Conservation (phyloP, 1,140 invertebrate genomes). For the Brachionus paranguensis region DNA sequence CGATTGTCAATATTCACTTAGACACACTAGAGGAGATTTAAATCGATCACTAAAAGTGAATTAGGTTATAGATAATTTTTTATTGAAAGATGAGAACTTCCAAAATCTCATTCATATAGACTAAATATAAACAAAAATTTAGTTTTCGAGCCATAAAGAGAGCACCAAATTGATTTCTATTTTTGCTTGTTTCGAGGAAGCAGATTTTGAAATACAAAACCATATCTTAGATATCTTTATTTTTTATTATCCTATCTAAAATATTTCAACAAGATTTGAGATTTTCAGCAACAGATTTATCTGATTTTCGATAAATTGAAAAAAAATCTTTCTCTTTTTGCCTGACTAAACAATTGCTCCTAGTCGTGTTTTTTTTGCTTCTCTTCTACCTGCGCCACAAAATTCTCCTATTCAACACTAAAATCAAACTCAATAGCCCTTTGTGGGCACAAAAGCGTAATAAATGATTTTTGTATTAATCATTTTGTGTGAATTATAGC, state of each 20-base stretch:
- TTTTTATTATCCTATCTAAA: not conserved
- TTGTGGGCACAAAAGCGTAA: not conserved
- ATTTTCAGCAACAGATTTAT: not conserved
- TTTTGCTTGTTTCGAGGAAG: not conserved
- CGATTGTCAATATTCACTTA: not conserved
- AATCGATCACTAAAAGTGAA: not conserved
- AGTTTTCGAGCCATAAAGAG: not conserved
- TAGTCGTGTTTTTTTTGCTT: not conserved
- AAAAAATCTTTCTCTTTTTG: not conserved
- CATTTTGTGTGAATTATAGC: not conserved
- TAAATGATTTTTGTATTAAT: not conserved
- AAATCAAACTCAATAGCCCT: not conserved
- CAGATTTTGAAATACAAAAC: not conserved
- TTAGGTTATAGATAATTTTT: not conserved
- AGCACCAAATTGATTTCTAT: not conserved
- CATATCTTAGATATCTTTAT: not conserved
- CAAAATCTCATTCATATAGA: not conserved
- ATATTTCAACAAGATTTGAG: not conserved
- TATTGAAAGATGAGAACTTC: not conserved
- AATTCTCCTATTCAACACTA: not conserved
- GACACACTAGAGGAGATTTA: not conserved
- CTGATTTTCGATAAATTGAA: not conserved
- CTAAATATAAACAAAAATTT: not conserved
- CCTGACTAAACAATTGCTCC: not conserved
- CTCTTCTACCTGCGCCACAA: not conserved